Base-by-base conservation (phyloP, 2,113 vertebrate genomes). In the Pteruthius melanotis region DNA sequence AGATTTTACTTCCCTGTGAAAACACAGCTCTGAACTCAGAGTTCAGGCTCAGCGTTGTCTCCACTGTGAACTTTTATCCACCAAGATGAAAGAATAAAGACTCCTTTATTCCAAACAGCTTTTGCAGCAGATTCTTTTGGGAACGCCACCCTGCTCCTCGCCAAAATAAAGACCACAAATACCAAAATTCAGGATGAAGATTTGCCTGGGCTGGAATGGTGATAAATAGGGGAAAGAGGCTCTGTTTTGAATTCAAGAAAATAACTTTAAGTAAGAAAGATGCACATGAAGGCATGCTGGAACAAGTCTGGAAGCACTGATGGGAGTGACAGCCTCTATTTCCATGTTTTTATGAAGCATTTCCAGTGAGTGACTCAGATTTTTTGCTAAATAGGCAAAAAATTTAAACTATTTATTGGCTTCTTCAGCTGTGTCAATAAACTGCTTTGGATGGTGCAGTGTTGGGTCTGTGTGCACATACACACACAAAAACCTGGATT, bases 1-100 rank as follows among this genome's bases (percentile, higher is more conserved):
- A 61, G 42, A 57, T 89, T 94, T 95, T 35, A 66, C 77, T 72
- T 79, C 42, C 47, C 50, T 81, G 47, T 50, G 93, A 97, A 94
- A 91, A 77, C 4, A 4, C 27, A 83, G 40, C 39, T 20, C 45
- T 3, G 15, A 8, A 56, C n/a, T 8, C 54, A 61, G 45, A 88
- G 87, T 22, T 63, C 50, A 28, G 0, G 3, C 27, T 65, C n/a
- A 22, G 31, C 1, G 0, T 56, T 59, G 27, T 17, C 61, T 37
- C 30, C 35, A n/a, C 65, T 9, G 52, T 35, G 61, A 87, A 30
- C 63, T 63, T 92, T 5, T 2, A 68, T 39, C 50, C 65, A 21
- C 69, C 52, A n/a, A 65, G 53, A 47, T 19, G 13, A 28, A 44
- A 68, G n/a, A 82, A 83, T 39, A 78, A 95, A 93, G 10, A 45